Base-by-base conservation (phyloP, 2,888 invertebrate genomes). In the Campaea margaritaria region DNA sequence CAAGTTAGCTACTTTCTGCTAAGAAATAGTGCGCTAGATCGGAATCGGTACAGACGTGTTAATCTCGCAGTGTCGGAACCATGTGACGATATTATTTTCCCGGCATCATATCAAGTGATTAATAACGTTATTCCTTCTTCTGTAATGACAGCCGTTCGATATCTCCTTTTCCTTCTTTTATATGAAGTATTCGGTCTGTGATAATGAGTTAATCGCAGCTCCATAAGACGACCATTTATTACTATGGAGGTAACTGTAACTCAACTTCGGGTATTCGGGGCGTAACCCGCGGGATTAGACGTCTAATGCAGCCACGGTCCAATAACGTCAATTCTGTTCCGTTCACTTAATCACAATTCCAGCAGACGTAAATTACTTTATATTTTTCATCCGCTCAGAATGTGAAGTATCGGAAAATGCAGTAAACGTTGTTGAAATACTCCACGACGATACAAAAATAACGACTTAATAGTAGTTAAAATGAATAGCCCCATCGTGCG, bases 11-110 rank as follows among this genome's bases (percentile, higher is more conserved):
- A 49, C 50, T 45, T 58, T 50, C 49, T 48, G 47, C 52, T 44
- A 60, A 48, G 49, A 63, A 62, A 65, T 67, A 68, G 70, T 68
- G 68, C 66, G 69, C 70, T 74, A 72, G 76, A 78, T 74, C 75
- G 76, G 70, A 69, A 81, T 76, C 72, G 76, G 78, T 74, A 81
- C 76, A 79, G 85, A 84, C 83, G 91, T 88, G 88, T 89, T 91
- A 91, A 90, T 91, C 89, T 86, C 84, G 80, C 82, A 78, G 81
- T 87, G 91, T 90, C 91, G 81, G 74, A 81, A 87, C 77, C 91
- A 91, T 86, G 86, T 89, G 91, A 89, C 89, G 89, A 85, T 88
- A 88, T 87, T 90, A 89, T 89, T 91, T 88, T 85, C 86, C 74
- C 82, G 72, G 83, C 81, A 85, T 87, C 85, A 85, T 86, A 87